Conservation (phyloP, 2,113 vertebrate genomes). For the Gavialis gangeticus region DNA sequence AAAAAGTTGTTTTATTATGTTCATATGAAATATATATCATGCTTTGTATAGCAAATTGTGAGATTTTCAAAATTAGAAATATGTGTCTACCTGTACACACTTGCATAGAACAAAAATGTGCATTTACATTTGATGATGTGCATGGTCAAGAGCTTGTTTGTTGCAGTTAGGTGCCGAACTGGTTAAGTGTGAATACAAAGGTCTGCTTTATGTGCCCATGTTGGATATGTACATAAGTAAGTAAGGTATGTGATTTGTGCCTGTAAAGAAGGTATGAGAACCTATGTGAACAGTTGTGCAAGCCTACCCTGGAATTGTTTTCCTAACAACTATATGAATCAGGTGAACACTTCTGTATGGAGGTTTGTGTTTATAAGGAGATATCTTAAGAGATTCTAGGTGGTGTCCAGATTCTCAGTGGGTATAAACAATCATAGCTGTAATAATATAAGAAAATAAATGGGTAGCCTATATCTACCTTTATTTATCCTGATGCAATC, state of each 20-base stretch:
- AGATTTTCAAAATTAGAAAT: not conserved
- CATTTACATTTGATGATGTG: not conserved
- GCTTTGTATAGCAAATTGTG: not conserved
- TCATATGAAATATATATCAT: rapidly evolving
- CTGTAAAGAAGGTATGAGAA: not conserved
- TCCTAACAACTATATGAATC: no score
- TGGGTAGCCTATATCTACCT: not conserved
- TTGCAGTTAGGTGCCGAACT: not conserved
- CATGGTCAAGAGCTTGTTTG: not conserved
- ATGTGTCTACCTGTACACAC: not conserved
- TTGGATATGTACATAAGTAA: not conserved
- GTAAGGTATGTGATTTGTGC: no score
- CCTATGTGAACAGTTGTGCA: not conserved
- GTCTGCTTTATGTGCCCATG: not conserved
- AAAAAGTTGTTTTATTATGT: not conserved
- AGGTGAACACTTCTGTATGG: not conserved
- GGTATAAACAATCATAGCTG: not conserved
- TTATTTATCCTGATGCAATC: not conserved
- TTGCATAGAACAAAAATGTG: not conserved
- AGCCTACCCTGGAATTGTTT: not conserved
- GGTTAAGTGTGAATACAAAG: not conserved
- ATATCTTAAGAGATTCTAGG: not conserved
- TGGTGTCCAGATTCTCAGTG: not conserved
- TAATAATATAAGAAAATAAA: not conserved
- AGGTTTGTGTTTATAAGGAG: not conserved